phyloP scores from a whole-genome alignment of 2,888 invertebrate genomes.

The Drosophila anceps region DNA sequence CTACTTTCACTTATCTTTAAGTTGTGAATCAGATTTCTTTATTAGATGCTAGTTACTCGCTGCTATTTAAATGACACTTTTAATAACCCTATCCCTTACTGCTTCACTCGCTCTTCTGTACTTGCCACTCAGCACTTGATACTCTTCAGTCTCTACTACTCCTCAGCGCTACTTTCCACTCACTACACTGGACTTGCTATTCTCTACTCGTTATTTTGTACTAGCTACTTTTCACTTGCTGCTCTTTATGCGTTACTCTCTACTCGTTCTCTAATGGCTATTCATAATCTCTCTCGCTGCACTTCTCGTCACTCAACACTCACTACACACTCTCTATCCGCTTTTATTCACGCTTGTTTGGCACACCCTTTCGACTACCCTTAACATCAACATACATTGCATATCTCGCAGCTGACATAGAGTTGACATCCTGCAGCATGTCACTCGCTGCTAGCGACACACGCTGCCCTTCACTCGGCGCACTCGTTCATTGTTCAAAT shows the following conservation, averaged over 20 bases:
- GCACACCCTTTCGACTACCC: neutral
- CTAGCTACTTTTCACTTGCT: too few species aligned
- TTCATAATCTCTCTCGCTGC: neutral
- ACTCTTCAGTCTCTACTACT: too few species aligned
- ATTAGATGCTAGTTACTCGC: neutral
- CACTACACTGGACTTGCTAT: too few species aligned
- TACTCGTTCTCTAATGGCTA: too few species aligned
- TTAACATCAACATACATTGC: neutral
- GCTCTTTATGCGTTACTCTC: too few species aligned
- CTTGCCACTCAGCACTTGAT: too few species aligned
- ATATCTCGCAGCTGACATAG: constrained; percentile 4
- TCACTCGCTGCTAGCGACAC: constrained; percentile 17
- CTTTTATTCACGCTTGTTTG: neutral
- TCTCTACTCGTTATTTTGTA: neutral
- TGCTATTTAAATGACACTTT: too few species aligned
- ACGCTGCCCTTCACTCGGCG: constrained; percentile 15
- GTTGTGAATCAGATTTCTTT: too few species aligned
- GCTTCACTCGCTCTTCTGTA: neutral
- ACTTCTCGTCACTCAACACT: neutral
- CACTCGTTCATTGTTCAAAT: constrained; percentile 35
- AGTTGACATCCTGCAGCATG: constrained; percentile 17
- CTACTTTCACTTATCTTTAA: neutral
- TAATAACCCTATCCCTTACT: too few species aligned
- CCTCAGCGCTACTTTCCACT: too few species aligned
- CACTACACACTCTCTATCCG: neutral